These are phyloP conservation scores for Elgaria multicarinata DNA, from an alignment of 2,113 vertebrate genomes.

Conservation along the genomic window DNA sequence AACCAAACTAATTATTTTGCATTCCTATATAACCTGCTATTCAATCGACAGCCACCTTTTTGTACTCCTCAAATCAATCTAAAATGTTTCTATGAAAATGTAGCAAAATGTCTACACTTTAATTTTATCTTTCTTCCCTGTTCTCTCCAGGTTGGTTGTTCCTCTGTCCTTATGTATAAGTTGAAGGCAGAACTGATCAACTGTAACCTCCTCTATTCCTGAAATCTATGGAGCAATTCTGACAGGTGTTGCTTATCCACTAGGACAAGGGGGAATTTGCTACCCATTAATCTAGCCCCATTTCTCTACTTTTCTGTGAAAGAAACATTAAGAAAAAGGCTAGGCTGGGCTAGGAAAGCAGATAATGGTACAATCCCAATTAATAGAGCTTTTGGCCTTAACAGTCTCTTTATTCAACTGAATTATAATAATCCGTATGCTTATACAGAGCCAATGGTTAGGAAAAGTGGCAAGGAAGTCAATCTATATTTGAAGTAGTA, in stretches of 20 bases:
- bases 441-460: neutral
- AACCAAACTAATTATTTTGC: slow-evolving; percentile 19
- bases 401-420: neutral
- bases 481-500: neutral
- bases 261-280: slow-evolving; percentile 42
- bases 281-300: slow-evolving; percentile 14
- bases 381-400: neutral
- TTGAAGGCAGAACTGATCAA: slow-evolving; percentile 51
- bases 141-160: slow-evolving; percentile 20
- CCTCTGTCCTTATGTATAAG: slow-evolving; percentile 49
- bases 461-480: neutral
- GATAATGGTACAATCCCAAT: neutral
- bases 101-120: slow-evolving; percentile 33
- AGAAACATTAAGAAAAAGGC: neutral
- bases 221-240: slow-evolving; percentile 47
- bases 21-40: neutral
- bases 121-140: slow-evolving; percentile 35
- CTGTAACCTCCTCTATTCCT: slow-evolving; percentile 45
- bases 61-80: neutral
- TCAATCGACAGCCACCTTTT: slow-evolving; percentile 1
- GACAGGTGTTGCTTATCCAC: slow-evolving; percentile 56
- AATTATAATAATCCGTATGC: neutral
- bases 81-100: slow-evolving; percentile 24
- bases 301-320: neutral
- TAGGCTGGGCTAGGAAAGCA: neutral